Base-by-base conservation (phyloP, 2,797 vertebrate genomes). In the Girardinus metallicus region DNA sequence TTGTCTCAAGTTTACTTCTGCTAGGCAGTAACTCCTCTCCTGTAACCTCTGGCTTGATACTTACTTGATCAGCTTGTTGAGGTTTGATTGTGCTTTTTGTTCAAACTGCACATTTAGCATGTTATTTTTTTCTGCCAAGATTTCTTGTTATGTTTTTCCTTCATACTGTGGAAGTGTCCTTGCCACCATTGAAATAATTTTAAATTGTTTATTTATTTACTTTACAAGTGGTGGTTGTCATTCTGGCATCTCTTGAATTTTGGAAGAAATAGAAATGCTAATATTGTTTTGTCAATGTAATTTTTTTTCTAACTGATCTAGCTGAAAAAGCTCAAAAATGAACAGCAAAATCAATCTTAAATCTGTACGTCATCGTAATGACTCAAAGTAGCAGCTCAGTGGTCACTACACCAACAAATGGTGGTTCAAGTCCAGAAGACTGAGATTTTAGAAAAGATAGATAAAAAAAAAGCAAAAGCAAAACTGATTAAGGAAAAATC, bases 371-470 rank as follows among this genome's bases (percentile, higher is more conserved):
- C 88, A 92, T 89, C 76, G 84, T 83, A 82, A 83, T 87, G 89
- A 86, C 79, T 90, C 87, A 87, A 88, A 74, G 76, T 90, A 87
- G 81, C 91, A 94, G 83, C 86, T 23, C 62, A 68, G 88, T 73
- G 81, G 80, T 88, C 87, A 89, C 92, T 93, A 92, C 76, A 81
- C 80, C 90, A 89, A 94, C 85, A 88, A 87, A 90, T 88, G 82
- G 87, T 78, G 80, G 81, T 64, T 64, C 7, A 36, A n/a, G 15
- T 34, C 34, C 34, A 21, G 11, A 23, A 39, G 31, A 66, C 62
- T 39, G 18, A 18, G 60, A 80, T 47, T 73, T 75, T 77, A 26
- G 74, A 87, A 85, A 88, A 71, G 80, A 81, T 75, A 74, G 77
- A 64, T 9, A 26, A 31, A 12, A 71, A 13, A 0, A 64, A 7